Evolutionary conservation across 2,113 vertebrate genomes (phyloP).

Genomic region (Micromys minutus): DNA sequence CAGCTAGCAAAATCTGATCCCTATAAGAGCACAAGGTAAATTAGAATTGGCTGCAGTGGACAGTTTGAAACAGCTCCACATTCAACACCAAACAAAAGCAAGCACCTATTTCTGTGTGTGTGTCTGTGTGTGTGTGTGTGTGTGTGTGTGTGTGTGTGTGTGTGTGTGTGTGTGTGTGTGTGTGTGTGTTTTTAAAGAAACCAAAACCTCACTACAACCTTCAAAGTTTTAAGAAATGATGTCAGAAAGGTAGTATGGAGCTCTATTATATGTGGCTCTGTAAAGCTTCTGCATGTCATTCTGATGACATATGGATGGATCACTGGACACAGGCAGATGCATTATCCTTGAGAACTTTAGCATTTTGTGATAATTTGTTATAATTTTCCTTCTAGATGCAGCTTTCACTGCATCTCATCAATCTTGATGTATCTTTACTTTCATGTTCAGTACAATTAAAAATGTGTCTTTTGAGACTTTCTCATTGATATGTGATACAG

Average conservation of each 20-base stretch:
- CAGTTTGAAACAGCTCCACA: too few species aligned
- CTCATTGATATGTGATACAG: background rate
- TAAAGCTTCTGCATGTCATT: background rate
- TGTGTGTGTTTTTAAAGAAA: too few species aligned
- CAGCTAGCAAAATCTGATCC: too few species aligned
- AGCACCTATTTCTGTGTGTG: too few species aligned
- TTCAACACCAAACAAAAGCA: too few species aligned
- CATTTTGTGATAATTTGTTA: background rate
- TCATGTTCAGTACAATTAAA: background rate
- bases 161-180: too few species aligned
- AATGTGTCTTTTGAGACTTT: background rate
- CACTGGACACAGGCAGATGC: background rate
- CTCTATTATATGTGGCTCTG: fast-evolving
- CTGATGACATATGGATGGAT: background rate
- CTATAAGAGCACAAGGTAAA: too few species aligned
- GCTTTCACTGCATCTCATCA: background rate
- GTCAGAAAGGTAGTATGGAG: background rate
- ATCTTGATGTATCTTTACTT: background rate
- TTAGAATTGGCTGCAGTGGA: too few species aligned
- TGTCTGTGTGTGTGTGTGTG: too few species aligned
- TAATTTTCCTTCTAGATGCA: background rate
- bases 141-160: too few species aligned
- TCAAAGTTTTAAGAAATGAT: background rate
- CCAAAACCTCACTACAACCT: background rate
- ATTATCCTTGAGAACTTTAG: background rate